Evolutionary conservation across 2,888 invertebrate genomes (phyloP), one percentile per base, ranked within the genome.

Genomic region (Cerastoderma edule): DNA sequence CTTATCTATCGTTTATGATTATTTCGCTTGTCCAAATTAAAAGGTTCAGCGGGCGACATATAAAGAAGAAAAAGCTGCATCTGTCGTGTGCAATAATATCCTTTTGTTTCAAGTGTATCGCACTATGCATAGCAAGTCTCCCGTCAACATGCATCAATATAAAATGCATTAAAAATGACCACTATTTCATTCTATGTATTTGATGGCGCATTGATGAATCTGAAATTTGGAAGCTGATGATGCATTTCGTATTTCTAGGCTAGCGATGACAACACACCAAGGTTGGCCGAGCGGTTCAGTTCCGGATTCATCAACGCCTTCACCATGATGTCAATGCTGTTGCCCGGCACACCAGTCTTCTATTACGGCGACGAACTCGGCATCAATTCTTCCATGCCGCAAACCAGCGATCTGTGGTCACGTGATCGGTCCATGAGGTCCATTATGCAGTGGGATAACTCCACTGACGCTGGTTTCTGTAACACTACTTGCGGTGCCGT

Each of bases 351-450:
- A 8, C 96, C 97, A 0, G 95, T 98, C 1, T 95, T 97, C 0
- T 98, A 98, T 89, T 96, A 97, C 86, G 97, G 97, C 0, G 97
- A 97, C 92, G 98, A 98, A 94, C 95, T 97, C 66, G 96, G 96
- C 24, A 96, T 96, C 96, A 72, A 44, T 4, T 77, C 83, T 28
- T 33, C 66, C 4, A 19, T 35, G 0, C 27, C 53, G 13, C 46
- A 32, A 24, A 32, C 24, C 4, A 46, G 24, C 32, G 60, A 56
- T 2, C 27, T 24, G 19, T 72, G 80, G 72, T 64, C 70, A 24
- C 77, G 81, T 10, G 54, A 78, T 30, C 82, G 83, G 69, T 56
- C 75, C n/a, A 87, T 87, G 86, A 74, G 89, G 30, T 81, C 86
- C 13, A 87, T 89, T 0, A 91, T 91, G 91, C 86, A 85, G 46